Evolutionary conservation across 1,140 invertebrate genomes (phyloP), one percentile per base, ranked within the genome.

Genomic region (Acromyrmex heyeri): DNA sequence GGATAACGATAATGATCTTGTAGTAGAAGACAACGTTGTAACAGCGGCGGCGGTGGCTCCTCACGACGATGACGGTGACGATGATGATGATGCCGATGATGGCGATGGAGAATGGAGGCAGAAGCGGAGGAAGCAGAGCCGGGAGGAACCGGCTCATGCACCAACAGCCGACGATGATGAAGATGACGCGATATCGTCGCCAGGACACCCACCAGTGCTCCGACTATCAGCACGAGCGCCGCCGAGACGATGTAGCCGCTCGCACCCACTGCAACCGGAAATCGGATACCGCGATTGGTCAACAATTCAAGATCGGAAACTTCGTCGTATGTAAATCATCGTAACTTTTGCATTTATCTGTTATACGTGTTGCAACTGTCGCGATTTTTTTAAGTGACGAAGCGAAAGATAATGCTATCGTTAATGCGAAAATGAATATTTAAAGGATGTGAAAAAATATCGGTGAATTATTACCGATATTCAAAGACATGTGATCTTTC

Each of bases 101-200:
- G 93, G 87, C 94, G 90, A 89, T 93, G 92, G 81, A 93, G 78
- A 64, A 94, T 94, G 76, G 91, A 90, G 64, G 87, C 48, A 50
- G 91, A 90, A 87, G 76, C 76, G 72, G 89, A 86, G 65, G 91
- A 92, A 21, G 55, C 91, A 8, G 79, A 61, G 79, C 79, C 79
- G 69, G 79, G 69, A 18, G 79, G 79, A 38, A 73, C 79, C 81
- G 92, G 91, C 85, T 91, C 91, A 79, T 93, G 91, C 87, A 90
- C 89, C 76, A 93, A 89, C 82, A 93, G 83, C 72, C 93, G 92
- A 72, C 93, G 93, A 90, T 93, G 93, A 92, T 93, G 94, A 83
- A 94, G 90, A 92, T 94, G 94, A 93, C 94, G 93, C 86, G 94
- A 94, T 83, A 94, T 92, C 83, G 93, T 93, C 87, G 93, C 93